Evolutionary conservation across 2,797 vertebrate genomes (phyloP).

Genomic region (Perodicticus potto): DNA sequence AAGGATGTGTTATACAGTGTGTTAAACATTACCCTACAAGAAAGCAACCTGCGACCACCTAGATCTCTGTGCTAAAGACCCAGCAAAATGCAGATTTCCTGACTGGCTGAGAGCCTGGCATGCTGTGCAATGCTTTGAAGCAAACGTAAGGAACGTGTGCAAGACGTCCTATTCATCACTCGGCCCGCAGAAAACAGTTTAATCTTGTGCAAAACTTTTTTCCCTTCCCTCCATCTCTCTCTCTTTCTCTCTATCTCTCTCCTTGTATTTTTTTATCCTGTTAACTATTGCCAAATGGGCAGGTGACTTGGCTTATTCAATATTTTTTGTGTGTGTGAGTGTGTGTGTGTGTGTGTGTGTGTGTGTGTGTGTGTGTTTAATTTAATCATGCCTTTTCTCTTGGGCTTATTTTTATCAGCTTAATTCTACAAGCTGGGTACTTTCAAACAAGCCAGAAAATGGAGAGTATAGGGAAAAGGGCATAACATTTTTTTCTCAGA

Average conservation of each 20-base stretch:
- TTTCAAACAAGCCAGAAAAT: not conserved
- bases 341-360: not conserved
- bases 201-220: slow-evolving; percentile 56
- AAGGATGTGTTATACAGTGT: slow-evolving; percentile 58
- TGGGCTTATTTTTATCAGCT: not conserved
- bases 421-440: not conserved
- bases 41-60: slow-evolving; percentile 41
- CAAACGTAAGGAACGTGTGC: slow-evolving; percentile 32
- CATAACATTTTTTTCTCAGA: not conserved
- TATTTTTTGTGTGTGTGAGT: not conserved
- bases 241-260: fast-evolving
- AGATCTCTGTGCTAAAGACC: not conserved
- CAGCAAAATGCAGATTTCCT: slow-evolving; percentile 65
- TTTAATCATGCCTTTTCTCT: not conserved
- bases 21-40: slow-evolving; percentile 55
- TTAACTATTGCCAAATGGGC: not conserved
- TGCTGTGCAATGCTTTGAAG: slow-evolving; percentile 60
- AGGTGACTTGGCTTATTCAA: not conserved
- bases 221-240: fast-evolving
- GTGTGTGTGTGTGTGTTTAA: not conserved
- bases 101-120: slow-evolving; percentile 58
- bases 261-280: not conserved
- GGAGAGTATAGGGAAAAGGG: not conserved
- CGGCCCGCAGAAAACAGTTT: slow-evolving; percentile 62
- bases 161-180: slow-evolving; percentile 63